These are phyloP conservation scores for Pocillopora verrucosa DNA, from an alignment of 64 coral and sea anemone species.

Conservation along the genomic window DNA sequence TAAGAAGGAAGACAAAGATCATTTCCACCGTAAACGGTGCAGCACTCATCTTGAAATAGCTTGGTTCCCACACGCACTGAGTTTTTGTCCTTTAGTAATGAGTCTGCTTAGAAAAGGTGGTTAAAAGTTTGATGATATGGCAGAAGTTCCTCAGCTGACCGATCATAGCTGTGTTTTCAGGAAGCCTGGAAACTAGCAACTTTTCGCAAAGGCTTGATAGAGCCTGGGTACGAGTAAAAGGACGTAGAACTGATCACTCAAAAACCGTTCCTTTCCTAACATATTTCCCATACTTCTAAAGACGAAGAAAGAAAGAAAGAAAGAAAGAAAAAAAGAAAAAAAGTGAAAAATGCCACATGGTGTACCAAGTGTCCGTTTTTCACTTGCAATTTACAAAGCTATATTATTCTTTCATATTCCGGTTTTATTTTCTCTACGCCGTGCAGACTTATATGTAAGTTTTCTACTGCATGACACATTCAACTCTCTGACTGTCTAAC, in stretches of 20 bases:
- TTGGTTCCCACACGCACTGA: background rate
- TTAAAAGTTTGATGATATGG: background rate
- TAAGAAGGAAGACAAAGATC: conserved; percentile 82
- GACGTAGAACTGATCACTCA: background rate
- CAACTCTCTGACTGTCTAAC: too few relatives aligned
- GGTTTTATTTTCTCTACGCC: too few relatives aligned
- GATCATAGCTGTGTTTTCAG: background rate
- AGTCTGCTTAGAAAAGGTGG: background rate
- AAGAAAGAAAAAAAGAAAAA: too few relatives aligned
- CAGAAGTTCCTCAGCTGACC: background rate
- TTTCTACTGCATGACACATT: too few relatives aligned
- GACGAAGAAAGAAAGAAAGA: too few relatives aligned
- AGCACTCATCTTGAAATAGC: conserved; percentile 52
- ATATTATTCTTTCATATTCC: too few relatives aligned
- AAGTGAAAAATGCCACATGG: too few relatives aligned
- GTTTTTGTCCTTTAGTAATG: background rate
- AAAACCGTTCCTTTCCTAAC: background rate
- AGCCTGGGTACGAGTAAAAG: background rate
- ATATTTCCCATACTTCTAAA: too few relatives aligned
- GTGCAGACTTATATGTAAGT: too few relatives aligned
- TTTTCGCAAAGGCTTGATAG: background rate
- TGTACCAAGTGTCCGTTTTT: too few relatives aligned
- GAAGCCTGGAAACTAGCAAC: background rate
- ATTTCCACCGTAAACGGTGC: conserved; percentile 92
- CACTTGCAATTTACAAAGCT: too few relatives aligned